A percentile compares a stretch with the other conserved stretches of the same genome.
Conservation (phyloP, 2,797 vertebrate genomes). For the Sebastes paucispinis region DNA sequence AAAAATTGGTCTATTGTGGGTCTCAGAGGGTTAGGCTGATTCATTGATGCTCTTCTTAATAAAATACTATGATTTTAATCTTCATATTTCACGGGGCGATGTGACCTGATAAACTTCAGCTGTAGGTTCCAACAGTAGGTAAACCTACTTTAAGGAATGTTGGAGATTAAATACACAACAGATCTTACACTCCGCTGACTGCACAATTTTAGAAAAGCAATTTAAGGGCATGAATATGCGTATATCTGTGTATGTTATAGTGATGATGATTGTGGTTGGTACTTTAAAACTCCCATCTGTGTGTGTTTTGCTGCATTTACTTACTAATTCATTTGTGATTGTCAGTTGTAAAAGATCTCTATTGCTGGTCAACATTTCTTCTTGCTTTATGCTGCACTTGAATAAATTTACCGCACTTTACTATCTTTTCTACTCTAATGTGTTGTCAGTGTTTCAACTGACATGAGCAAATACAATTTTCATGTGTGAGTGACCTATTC, state of each 20-base stretch:
- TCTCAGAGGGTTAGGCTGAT: too few relatives aligned
- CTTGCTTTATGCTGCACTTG: not conserved
- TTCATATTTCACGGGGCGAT: not conserved
- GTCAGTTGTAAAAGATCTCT: not conserved
- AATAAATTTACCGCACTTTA: not conserved
- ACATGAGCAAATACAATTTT: not conserved
- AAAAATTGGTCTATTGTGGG: too few relatives aligned
- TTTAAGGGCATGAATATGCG: not conserved
- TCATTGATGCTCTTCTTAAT: not conserved
- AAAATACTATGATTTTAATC: not conserved
- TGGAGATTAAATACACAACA: not conserved
- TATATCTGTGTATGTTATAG: not conserved
- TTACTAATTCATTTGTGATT: not conserved
- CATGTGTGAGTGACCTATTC: not conserved
- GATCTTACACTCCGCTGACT: not conserved
- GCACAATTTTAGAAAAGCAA: not conserved
- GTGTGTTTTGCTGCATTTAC: not conserved
- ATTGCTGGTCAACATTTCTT: not conserved
- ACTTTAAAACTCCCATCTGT: not conserved
- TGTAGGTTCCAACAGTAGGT: not conserved
- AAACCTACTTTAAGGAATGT: too few relatives aligned
- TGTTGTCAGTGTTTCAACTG: not conserved
- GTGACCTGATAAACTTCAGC: not conserved
- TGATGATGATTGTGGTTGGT: not conserved
- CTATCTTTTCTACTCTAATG: not conserved